Conservation (phyloP, 2,888 invertebrate genomes). For the Harpagoxenus sublaevis region DNA sequence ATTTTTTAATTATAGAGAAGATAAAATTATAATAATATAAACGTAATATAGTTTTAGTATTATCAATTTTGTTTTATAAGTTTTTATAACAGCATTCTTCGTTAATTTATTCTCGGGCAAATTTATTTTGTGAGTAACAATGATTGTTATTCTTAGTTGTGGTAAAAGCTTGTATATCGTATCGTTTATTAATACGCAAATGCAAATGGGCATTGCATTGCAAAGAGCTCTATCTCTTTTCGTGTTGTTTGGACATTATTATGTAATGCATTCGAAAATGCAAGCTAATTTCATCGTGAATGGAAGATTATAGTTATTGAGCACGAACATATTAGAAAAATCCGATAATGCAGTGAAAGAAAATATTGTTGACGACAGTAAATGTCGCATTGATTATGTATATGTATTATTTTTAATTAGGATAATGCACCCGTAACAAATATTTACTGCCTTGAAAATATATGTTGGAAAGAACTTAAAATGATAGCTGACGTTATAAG, state of each 20-base stretch:
- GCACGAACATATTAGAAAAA: conserved; percentile 2
- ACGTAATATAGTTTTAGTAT: background rate
- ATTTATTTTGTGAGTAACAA: conserved; percentile 4
- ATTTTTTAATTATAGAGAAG: background rate
- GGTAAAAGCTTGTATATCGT: background rate
- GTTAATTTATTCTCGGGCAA: background rate
- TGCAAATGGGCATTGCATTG: background rate
- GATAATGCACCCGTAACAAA: background rate
- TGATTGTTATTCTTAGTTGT: background rate
- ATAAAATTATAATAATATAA: background rate
- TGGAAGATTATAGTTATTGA: background rate
- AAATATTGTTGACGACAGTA: background rate
- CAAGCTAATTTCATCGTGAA: conserved; percentile 4
- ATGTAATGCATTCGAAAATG: background rate
- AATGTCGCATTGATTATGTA: background rate
- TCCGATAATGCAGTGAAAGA: background rate
- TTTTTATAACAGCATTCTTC: background rate
- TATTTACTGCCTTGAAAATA: conserved; percentile 12
- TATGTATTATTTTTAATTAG: conserved; percentile 15
- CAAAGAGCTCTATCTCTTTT: background rate
- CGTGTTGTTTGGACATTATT: background rate
- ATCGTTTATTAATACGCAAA: conserved; percentile 21
- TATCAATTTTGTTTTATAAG: background rate
- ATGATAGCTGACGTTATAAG: conserved; percentile 29
- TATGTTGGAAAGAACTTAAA: conserved; percentile 13